Base-by-base conservation (phyloP, 2,797 vertebrate species). In the Micrastur ruficollis region DNA sequence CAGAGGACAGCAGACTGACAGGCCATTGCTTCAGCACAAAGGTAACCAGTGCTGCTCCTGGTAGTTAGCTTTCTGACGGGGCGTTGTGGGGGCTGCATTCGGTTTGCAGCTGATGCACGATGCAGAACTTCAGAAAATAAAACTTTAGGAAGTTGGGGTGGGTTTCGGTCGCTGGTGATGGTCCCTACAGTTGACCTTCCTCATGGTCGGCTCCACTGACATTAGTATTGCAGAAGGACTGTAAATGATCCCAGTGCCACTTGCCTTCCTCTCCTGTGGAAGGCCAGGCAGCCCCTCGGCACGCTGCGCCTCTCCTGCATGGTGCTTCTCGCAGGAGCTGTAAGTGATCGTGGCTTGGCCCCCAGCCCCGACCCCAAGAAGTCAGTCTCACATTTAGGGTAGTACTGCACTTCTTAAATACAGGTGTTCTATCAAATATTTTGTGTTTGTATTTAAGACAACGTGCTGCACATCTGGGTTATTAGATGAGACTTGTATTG, bases 221-320 rank as follows among this genome's bases (percentile, higher is more conserved):
- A 0, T 11, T 11, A 7, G 32, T 61, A 8, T 31, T 0, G 1
- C 11, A 34, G 62, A 17, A 75, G 25, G 31, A 26, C 38, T 17
- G 2, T n/a, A 22, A 52, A 32, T 29, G 18, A 34, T 22, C 71
- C 31, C 6, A 4, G 47, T 19, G 44, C 34, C 26, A 1, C 13
- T 52, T 34, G 29, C 36, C 11, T 14, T 22, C 16, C 11, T 19
- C 20, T 56, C 29, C 26, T 21, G 36, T 5, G 34, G 40, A 8
- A 42, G 62, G 14, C 44, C 23, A 19, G 26, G 23, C 74, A 32
- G 55, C 14, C 11, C 23, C 12, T 5, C 0, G 17, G 32, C 18
- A 19, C 4, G 2, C 44, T 11, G 13, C 40, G 27, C 17, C 20
- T 19, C 31, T 36, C 1, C 1, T 36, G 46, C 9, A 1, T 29